Base-by-base conservation (phyloP, 2,113 vertebrate genomes). In the Antechinus flavipes region DNA sequence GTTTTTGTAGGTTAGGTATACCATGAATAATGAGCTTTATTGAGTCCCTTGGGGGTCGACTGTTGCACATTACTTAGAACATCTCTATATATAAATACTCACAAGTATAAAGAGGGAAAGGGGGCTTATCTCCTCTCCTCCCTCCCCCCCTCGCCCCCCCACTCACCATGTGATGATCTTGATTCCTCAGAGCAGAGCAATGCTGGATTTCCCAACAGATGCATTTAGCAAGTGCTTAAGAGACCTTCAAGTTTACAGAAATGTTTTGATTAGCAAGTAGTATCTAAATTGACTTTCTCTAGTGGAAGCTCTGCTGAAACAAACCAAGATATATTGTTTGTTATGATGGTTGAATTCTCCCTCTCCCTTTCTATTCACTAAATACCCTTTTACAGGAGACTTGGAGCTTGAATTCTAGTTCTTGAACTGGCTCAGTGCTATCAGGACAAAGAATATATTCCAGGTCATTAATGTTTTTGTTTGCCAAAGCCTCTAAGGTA, bases 121-220 rank as follows among this genome's bases (percentile, higher is more conserved):
- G n/a, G 68, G n/a, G 19, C 35, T 84, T 84, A 49, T 49, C 4
- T 47, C 47, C 42, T 42, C 42, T 42, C 47, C 47, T 5, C 16
- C 16, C 1, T 3, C 6, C 5, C 6, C 35, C 61, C 12, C 61
- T 1, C 14, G 2, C 1, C 14, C 16, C 5, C 6, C 35, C 61
- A 42, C 42, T 42, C 47, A 47, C 14, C 61, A n/a, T n/a, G 61
- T 76, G 61, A 35, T 30, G 6, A 76, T 76, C 30, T 76, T 76
- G 61, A 76, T 3, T 14, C 35, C 35, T 76, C 11, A 30, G 58
- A 68, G 35, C 30, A 76, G 4, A 76, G n/a, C 14, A 76, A 76
- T 19, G 16, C 35, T 16, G n/a, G 35, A n/a, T n/a, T 76, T 76
- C 35, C 61, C 30, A n/a, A 76, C 35, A 76, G 35, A 35, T 35